A percentile compares a stretch with the other conserved stretches of the same genome.
phyloP scores from a whole-genome alignment of 1,140 invertebrate genomes.

The Euglossa dilemma region DNA sequence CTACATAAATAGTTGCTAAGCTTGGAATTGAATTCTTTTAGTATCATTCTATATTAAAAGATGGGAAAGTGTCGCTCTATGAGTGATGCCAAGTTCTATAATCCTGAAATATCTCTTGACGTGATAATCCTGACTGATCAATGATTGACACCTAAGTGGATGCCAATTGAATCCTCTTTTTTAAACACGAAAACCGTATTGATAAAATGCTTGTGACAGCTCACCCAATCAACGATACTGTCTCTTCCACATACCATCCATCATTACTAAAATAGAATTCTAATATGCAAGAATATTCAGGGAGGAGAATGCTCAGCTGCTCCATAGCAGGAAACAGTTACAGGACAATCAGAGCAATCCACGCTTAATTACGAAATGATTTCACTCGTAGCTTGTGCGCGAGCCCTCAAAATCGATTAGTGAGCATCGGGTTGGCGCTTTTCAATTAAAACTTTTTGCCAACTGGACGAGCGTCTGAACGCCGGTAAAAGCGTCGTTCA shows the following conservation, averaged over 20 bases:
- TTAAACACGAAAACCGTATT: not conserved
- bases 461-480: not conserved
- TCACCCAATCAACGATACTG: not conserved
- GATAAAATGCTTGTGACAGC: not conserved
- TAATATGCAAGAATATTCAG: not conserved
- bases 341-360: constrained; percentile 14
- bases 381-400: not conserved
- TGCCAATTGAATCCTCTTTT: not conserved
- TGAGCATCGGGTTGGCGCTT: constrained; percentile 26
- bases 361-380: constrained; percentile 39
- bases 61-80: not conserved
- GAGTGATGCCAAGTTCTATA: not conserved
- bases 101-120: not conserved
- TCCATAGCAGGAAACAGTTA: not conserved
- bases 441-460: constrained; percentile 44
- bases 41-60: not conserved
- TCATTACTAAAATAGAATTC: not conserved
- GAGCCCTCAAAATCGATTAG: constrained; percentile 29
- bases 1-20: too few relatives aligned
- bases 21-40: too few relatives aligned
- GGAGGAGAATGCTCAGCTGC: too few relatives aligned
- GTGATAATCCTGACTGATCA: not conserved
- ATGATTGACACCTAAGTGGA: not conserved
- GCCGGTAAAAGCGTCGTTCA: not conserved
- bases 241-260: not conserved